These are phyloP conservation scores for Tetropium fuscum DNA, from an alignment of 2,888 invertebrate genomes.

Conservation along the genomic window DNA sequence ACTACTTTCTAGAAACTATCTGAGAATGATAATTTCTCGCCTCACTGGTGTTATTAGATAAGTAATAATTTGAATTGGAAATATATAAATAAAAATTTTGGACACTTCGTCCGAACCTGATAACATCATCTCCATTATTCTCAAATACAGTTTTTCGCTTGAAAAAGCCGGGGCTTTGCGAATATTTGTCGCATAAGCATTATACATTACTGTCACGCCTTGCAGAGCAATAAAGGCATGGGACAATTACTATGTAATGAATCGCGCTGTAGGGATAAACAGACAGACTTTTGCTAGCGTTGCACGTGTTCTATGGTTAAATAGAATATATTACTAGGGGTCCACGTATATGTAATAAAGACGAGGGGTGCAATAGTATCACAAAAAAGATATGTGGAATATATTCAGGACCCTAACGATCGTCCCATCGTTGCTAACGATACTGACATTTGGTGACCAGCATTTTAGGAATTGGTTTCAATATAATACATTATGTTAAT, in stretches of 20 bases:
- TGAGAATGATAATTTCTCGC: no score
- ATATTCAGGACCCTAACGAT: no score
- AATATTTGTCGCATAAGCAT: conserved; percentile 33
- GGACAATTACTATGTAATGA: conserved; percentile 42
- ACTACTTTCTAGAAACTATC: no score
- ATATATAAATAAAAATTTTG: conserved; percentile 1
- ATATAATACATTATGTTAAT: no score
- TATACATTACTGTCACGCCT: conserved; percentile 30
- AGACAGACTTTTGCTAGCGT: conserved; percentile 33
- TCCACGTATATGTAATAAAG: background rate
- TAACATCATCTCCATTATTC: background rate
- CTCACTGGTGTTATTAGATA: no score
- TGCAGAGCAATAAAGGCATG: conserved; percentile 29
- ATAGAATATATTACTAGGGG: background rate
- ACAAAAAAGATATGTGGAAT: no score
- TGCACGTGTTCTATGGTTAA: conserved; percentile 27
- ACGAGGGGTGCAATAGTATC: no score
- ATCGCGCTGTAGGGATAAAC: conserved; percentile 40
- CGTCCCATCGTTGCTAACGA: no score
- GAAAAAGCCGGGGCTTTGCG: conserved; percentile 31
- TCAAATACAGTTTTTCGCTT: conserved; percentile 9
- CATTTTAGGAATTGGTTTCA: no score
- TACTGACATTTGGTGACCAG: no score
- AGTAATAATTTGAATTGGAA: no score
- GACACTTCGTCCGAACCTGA: no score